Evolutionary conservation across 30 jellyfish, hydroid and myxozoan genomes (phyloP).

Genomic region (Hydra vulgaris): DNA sequence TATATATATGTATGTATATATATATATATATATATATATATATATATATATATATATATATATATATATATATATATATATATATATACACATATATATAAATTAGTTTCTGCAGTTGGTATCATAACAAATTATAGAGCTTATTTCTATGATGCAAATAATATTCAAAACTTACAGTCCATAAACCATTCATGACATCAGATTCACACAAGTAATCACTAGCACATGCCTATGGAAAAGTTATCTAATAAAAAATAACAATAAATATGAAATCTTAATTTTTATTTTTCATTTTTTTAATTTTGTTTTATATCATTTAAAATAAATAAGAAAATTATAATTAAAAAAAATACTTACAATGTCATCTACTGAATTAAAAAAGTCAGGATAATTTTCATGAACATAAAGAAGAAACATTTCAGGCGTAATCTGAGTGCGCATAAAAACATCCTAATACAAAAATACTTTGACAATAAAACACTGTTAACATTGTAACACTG

Average conservation of each 20-base stretch:
- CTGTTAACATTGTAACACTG: too few species aligned
- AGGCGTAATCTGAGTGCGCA: slow-evolving; percentile 44
- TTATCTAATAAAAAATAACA: background rate
- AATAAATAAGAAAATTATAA: background rate
- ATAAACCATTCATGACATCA: slow-evolving; percentile 46
- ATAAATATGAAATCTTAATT: background rate
- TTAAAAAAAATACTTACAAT: slow-evolving; percentile 30
- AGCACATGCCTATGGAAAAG: slow-evolving; percentile 39
- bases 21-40: too few species aligned
- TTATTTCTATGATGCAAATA: background rate
- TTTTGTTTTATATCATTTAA: too few species aligned
- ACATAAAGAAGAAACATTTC: slow-evolving; percentile 51
- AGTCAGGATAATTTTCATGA: slow-evolving; percentile 78
- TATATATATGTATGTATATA: too few species aligned
- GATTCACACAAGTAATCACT: slow-evolving; percentile 51
- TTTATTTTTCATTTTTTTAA: too few species aligned
- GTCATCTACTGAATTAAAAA: slow-evolving; percentile 43
- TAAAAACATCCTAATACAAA: slow-evolving; percentile 38
- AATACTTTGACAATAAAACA: background rate
- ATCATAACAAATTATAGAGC: too few species aligned
- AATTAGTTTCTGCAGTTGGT: too few species aligned
- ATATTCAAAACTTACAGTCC: slow-evolving; percentile 51
- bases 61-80: too few species aligned
- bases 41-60: too few species aligned
- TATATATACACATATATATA: too few species aligned